A percentile compares a stretch with the other conserved stretches of the same genome.
Conservation (phyloP, 2,113 vertebrate species). For the Boleophthalmus pectinirostris region DNA sequence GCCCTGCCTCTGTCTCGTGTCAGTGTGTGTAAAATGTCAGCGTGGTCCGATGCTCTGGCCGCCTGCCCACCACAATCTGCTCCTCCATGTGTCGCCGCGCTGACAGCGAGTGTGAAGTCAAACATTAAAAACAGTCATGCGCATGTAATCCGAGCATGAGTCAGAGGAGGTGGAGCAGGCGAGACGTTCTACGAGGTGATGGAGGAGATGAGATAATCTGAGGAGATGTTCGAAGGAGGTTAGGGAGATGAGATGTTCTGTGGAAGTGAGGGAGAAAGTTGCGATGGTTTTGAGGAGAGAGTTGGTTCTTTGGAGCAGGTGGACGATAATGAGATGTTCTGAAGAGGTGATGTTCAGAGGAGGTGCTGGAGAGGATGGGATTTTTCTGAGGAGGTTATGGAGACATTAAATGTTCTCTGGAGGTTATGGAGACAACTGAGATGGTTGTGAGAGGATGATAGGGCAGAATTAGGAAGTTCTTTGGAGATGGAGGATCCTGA, state of each 20-base stretch:
- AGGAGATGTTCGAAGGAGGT: too few species aligned
- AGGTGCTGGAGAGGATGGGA: too few species aligned
- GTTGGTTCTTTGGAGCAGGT: not conserved
- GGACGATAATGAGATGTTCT: not conserved
- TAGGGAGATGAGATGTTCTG: not conserved
- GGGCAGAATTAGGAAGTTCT: too few species aligned
- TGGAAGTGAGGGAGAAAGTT: not conserved
- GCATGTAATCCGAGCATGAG: conserved; percentile 62
- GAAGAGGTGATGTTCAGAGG: too few species aligned
- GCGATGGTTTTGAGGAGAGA: too few species aligned
- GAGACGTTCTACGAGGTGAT: not conserved
- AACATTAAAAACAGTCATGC: conserved; percentile 66
- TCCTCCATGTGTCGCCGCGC: conserved; percentile 50
- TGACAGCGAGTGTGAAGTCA: conserved; percentile 49
- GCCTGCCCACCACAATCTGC: conserved; percentile 55
- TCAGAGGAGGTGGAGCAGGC: conserved; percentile 10
- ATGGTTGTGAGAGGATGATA: too few species aligned
- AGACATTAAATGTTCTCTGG: too few species aligned
- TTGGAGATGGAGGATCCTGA: not conserved
- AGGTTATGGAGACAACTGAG: too few species aligned
- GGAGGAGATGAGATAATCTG: too few species aligned
- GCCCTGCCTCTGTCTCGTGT: conserved; percentile 37
- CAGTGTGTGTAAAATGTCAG: conserved; percentile 64
- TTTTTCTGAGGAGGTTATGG: too few species aligned
- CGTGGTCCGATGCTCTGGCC: conserved; percentile 63